Conservation (phyloP, 2,888 invertebrate genomes). For the Chorisops tibialis region DNA sequence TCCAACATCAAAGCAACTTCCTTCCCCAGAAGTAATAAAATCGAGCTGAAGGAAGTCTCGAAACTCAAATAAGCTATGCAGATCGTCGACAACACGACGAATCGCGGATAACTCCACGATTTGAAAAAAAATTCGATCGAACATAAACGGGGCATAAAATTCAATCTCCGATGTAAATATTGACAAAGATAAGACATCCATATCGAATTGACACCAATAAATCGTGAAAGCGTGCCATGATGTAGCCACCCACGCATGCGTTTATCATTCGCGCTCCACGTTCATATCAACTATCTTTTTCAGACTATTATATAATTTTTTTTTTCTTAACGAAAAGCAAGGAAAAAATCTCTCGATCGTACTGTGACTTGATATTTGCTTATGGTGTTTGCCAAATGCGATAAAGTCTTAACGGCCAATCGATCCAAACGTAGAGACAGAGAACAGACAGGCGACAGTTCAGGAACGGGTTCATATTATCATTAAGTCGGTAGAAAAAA, state of each 20-base stretch:
- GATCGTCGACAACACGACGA: too few relatives aligned
- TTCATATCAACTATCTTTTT: not conserved
- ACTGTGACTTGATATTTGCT: not conserved
- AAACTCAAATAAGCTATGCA: too few relatives aligned
- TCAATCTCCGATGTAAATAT: not conserved
- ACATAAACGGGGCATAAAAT: not conserved
- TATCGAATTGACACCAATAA: not conserved
- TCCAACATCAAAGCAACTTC: too few relatives aligned
- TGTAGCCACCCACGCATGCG: conserved; percentile 10
- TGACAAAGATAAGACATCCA: not conserved
- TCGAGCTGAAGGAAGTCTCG: too few relatives aligned
- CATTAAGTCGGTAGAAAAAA: too few relatives aligned
- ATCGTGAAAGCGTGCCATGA: conserved; percentile 10
- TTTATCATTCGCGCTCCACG: not conserved
- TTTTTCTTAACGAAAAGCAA: not conserved
- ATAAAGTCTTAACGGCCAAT: not conserved
- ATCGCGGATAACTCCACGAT: too few relatives aligned
- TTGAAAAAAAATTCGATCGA: too few relatives aligned
- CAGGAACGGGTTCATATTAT: too few relatives aligned
- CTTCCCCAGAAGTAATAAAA: too few relatives aligned
- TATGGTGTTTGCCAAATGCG: not conserved
- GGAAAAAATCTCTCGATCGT: not conserved
- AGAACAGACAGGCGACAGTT: too few relatives aligned
- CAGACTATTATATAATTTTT: not conserved
- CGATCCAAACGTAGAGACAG: too few relatives aligned